A percentile compares a stretch with the other conserved stretches of the same genome.
Evolutionary conservation across 2,113 vertebrate genomes (phyloP).

Genomic region (Heterochromis multidens): DNA sequence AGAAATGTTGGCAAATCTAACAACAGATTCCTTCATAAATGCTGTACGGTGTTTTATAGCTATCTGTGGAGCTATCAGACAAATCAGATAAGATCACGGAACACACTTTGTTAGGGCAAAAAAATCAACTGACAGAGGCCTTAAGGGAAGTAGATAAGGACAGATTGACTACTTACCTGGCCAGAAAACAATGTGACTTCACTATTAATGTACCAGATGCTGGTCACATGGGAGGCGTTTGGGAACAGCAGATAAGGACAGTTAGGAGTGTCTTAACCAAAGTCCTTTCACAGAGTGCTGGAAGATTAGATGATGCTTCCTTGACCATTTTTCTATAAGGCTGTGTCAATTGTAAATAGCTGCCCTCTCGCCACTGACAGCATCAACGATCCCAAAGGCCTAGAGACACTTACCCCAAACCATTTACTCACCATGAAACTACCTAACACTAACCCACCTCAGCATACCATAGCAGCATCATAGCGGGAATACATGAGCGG

Average conservation of each 20-base stretch:
- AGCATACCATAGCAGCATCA: no score
- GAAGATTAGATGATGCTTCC: conserved; percentile 1
- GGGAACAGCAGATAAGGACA: conserved; percentile 12
- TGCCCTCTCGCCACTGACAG: background rate
- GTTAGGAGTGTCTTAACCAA: background rate
- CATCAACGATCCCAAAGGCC: background rate
- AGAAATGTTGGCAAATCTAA: background rate
- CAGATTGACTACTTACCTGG: background rate
- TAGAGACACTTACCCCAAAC: conserved; percentile 12
- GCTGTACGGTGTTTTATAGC: background rate
- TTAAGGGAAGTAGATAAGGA: background rate
- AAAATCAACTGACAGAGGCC: background rate
- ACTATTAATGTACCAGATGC: background rate
- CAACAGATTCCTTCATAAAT: background rate
- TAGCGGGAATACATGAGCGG: no score
- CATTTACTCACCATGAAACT: conserved; percentile 47
- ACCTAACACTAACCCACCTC: no score
- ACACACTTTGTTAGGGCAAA: background rate
- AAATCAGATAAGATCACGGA: background rate
- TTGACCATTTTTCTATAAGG: conserved; percentile 22
- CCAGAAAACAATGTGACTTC: background rate
- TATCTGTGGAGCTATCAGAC: background rate
- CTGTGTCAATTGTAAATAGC: conserved; percentile 3
- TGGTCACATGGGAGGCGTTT: conserved; percentile 2
- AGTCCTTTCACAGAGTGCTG: background rate